Conservation (phyloP, 2,888 invertebrate species). For the Meiosimyza decipiens region DNA sequence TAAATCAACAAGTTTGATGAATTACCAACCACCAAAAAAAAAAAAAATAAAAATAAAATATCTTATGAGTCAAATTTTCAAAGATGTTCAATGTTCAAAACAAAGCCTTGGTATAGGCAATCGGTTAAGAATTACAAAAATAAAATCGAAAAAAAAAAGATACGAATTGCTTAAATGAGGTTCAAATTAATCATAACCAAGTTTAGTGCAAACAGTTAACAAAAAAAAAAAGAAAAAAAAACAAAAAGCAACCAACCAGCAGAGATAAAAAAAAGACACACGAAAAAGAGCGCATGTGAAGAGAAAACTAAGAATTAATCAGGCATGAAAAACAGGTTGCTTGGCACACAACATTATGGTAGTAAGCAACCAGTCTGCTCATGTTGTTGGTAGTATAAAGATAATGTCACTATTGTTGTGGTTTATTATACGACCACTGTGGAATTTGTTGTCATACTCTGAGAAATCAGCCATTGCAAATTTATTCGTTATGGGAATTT, state of each 20-base stretch:
- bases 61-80: background rate
- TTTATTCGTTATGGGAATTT: conserved; percentile 14
- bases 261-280: background rate
- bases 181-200: conserved; percentile 19
- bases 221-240: no score
- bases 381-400: background rate
- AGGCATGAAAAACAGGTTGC: conserved; percentile 18
- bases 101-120: background rate
- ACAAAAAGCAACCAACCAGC: background rate
- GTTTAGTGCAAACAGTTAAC: background rate
- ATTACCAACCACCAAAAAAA: conserved; percentile 9
- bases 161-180: conserved; percentile 11
- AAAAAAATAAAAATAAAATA: background rate
- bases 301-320: background rate
- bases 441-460: background rate
- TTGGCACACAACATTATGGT: no score
- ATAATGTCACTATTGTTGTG: background rate
- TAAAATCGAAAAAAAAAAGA: background rate
- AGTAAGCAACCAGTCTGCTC: no score
- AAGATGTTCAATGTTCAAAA: background rate
- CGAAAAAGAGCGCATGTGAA: background rate
- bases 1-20: conserved; percentile 27
- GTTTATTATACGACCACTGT: background rate
- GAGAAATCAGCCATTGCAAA: conserved; percentile 10
- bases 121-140: background rate